A percentile compares a stretch with the other conserved stretches of the same genome.
Evolutionary conservation across 1,140 invertebrate genomes (phyloP).

Genomic region (Dinothrombium tinctorium): DNA sequence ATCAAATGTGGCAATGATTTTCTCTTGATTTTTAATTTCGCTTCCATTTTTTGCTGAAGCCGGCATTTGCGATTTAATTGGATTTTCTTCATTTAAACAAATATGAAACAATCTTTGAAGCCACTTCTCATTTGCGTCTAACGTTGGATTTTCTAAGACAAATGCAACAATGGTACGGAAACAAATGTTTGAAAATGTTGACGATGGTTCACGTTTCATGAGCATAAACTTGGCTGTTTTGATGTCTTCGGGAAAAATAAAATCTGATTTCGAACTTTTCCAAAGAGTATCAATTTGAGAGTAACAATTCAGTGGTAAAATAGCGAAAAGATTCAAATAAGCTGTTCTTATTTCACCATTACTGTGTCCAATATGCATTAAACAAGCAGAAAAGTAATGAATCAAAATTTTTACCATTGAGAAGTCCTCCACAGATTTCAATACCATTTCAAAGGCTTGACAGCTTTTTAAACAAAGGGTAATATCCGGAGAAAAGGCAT

Average conservation of each 20-base stretch:
- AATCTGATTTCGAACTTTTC: constrained; percentile 4
- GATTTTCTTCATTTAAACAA: not conserved
- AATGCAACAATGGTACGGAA: constrained; percentile 8
- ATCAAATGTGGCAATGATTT: constrained; percentile 9
- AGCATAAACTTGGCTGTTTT: not conserved
- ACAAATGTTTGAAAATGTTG: not conserved
- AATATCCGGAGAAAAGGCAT: not conserved
- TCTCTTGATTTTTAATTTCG: no score
- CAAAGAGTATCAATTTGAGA: not conserved
- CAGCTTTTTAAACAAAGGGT: not conserved
- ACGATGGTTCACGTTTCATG: constrained; percentile 6
- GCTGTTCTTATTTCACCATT: not conserved
- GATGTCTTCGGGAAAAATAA: constrained; percentile 7
- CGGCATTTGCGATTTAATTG: no score
- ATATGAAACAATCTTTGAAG: constrained; percentile 1
- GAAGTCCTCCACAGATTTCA: not conserved
- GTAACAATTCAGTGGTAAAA: constrained; percentile 1
- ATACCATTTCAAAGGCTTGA: not conserved
- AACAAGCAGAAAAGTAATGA: not conserved
- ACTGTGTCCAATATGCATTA: constrained; percentile 5
- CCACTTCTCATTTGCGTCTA: constrained; percentile 4
- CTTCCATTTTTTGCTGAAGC: no score
- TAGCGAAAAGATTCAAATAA: constrained; percentile 6
- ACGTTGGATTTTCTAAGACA: constrained; percentile 3
- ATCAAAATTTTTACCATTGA: not conserved